Evolutionary conservation across 2,797 vertebrate species (phyloP), one percentile per base, ranked within the genome.

Genomic region (Chiroxiphia lanceolata): DNA sequence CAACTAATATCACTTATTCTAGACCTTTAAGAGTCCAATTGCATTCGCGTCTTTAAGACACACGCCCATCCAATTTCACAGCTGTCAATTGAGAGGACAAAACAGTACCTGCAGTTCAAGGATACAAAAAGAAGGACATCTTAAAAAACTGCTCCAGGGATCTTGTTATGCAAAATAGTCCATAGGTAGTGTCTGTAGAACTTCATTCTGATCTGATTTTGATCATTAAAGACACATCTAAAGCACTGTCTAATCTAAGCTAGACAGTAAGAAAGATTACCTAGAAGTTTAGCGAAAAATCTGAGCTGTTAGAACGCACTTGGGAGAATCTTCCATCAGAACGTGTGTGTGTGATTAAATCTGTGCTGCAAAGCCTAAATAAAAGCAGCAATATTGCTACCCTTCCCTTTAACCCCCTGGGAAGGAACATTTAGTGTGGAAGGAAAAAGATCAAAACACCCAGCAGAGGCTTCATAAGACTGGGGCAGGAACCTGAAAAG

Each of bases 391-490:
- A 34, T 67, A 88, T 34, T 71, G n/a, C 93, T 84, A 57, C 70
- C 34, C 40, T 92, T 67, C 42, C 79, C 79, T 90, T 87, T 93
- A 93, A 69, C 38, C 61, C 71, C 40, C 45, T 65, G 75, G 75
- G 87, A 93, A 83, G 61, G 72, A 91, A 16, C 48, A 83, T 56
- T 94, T 78, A 77, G 21, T 91, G 67, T 80, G 70, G 74, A 93
- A 90, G 53, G n/a, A 90, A 85, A 79, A 93, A 90, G 93, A 94
- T 91, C 76, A 96, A 95, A 94, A 90, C 44, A 83, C 69, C 8
- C 45, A 61, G n/a, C 15, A 74, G 76, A 94, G 33, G 59, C 40
- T 83, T 90, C 88, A 20, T 76, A 91, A 82, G 76, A 51, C 59
- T 71, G 38, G 54, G 74, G 63, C 36, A 90, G 80, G 48, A 60